Base-by-base conservation (phyloP, 2,797 vertebrate genomes). In the Ptychobarbus kaznakovi region DNA sequence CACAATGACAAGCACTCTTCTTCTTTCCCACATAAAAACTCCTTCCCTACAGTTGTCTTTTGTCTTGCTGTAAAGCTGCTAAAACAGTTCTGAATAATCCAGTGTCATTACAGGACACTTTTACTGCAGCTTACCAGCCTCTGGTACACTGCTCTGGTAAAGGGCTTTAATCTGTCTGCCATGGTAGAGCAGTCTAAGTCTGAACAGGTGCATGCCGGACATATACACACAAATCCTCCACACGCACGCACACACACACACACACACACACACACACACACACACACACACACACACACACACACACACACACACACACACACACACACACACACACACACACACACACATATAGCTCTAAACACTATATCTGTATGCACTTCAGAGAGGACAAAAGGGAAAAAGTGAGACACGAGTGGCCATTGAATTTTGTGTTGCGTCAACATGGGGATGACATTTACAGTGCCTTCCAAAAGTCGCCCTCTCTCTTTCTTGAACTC, bases 401-500 rank as follows among this genome's bases (percentile, higher is more conserved):
- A 87, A 81, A 73, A 73, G 72, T 78, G 75, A 84, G 84, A 87
- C 95, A 93, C 91, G 95, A 94, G 90, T 93, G 93, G 93, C 91
- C 95, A 95, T 96, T 96, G 96, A 95, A 95, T 94, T 93, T 93
- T 85, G 86, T 92, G 85, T 89, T 85, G 90, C 90, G 90, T 91
- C 94, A 92, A 93, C 93, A 93, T 92, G 93, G 86, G 92, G 91
- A 94, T 96, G 96, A 96, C 89, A 91, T 91, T 97, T 97, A 96
- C 88, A 90, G 87, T 93, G 94, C 93, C 94, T 89, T 87, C 86
- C 93, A 88, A 91, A 88, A 93, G 83, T 88, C 87, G 87, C 80
- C 49, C 93, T 95, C 95, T 65, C 58, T 81, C 58, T 79, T 92
- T 94, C 94, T 94, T 94, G 96, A 95, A 90, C 91, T 93, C 89